Conservation (phyloP, 1,140 invertebrate species). For the Acyrthosiphon pisum region DNA sequence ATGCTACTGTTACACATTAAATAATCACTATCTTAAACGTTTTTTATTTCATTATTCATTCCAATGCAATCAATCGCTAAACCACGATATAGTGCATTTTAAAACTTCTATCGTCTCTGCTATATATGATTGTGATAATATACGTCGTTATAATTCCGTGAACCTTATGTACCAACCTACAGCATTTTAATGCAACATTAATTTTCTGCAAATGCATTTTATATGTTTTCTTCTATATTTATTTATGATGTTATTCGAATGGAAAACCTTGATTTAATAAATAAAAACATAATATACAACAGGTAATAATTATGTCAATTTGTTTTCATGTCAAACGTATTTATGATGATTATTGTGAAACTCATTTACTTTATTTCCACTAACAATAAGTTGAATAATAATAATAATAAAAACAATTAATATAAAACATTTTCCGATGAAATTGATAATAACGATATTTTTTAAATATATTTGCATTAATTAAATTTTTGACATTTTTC, state of each 20-base stretch:
- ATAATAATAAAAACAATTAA: neutral
- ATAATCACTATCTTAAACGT: neutral
- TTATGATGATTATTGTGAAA: neutral
- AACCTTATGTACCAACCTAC: neutral
- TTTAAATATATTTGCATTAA: neutral
- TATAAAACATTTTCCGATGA: neutral
- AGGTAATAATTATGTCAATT: neutral
- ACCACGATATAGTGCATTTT: neutral
- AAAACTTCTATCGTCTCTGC: neutral
- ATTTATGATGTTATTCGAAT: conserved; percentile 4
- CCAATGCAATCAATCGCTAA: neutral
- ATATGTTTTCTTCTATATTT: neutral
- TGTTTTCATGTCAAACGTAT: neutral
- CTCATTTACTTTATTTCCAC: neutral
- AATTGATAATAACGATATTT: neutral
- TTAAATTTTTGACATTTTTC: neutral
- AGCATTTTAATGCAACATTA: neutral
- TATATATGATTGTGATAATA: neutral
- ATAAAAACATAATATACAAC: neutral
- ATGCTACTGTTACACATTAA: neutral
- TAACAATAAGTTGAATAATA: neutral
- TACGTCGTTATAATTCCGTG: neutral
- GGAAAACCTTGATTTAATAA: conserved; percentile 13
- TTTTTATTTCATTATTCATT: neutral
- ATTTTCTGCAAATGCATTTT: neutral